Evolutionary conservation across 2,797 vertebrate genomes (phyloP), one percentile per base, ranked within the genome.

Genomic region (Holocentrus rufus): DNA sequence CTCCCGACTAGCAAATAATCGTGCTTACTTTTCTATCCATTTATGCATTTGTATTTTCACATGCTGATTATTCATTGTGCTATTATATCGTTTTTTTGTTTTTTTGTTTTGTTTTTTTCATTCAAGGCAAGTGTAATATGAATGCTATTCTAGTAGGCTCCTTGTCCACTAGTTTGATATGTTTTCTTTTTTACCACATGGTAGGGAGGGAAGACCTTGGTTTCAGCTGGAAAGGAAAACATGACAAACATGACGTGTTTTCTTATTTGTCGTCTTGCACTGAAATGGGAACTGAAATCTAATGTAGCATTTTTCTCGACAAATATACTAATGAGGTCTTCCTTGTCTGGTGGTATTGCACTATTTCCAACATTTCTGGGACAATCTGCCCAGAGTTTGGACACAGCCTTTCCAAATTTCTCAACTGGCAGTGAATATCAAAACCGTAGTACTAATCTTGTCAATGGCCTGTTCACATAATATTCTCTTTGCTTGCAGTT

Each of bases 301-400:
- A 72, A 93, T 92, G 92, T 93, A 92, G 93, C 90, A 86, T n/a
- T 88, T 85, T 83, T 92, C 83, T 88, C 83, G 85, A 89, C 64
- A 86, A 87, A 89, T 70, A 82, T 79, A 85, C 73, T 74, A 89
- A 89, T 79, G 85, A 93, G 93, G 94, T 96, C 95, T 96, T 95
- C 95, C 95, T 92, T 95, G 92, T 95, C 76, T 88, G 93, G 93
- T 94, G 93, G 93, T 94, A 92, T 97, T 96, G 95, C 95, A 96
- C 95, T 96, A 93, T 95, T 93, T 93, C 88, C 87, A 94, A 91
- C 66, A 49, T 90, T 92, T 93, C 90, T 91, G 89, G 86, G 85
- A 95, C 90, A 92, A 94, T 95, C 94, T 87, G 90, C 91, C 91
- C 82, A 85, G 87, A 90, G 89, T 90, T 90, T 76, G 88, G 93